These are phyloP conservation scores for Bufo gargarizans DNA, from an alignment of 2,113 vertebrate species.

Conservation along the genomic window DNA sequence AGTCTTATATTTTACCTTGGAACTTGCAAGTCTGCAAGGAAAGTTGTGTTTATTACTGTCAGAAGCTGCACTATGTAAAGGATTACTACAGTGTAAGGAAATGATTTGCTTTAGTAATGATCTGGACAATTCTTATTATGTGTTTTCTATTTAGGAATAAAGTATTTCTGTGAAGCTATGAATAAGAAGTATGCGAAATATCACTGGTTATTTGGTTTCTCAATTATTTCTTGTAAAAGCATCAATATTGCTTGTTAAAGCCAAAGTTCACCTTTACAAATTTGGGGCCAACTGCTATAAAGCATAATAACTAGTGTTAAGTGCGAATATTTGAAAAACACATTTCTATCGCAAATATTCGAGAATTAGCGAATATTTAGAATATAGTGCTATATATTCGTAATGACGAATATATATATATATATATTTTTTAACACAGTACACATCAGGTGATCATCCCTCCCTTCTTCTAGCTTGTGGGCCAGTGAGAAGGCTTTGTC, in stretches of 20 bases:
- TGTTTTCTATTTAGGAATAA: background rate
- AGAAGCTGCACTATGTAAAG: constrained; percentile 12
- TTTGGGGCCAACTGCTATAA: background rate
- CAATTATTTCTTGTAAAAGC: background rate
- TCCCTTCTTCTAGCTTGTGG: too few species aligned
- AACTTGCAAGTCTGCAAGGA: constrained; percentile 27
- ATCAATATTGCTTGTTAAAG: background rate
- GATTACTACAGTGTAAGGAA: background rate
- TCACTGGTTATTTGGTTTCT: background rate
- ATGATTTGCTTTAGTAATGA: constrained; percentile 37
- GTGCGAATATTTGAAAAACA: too few species aligned
- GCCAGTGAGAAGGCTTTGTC: too few species aligned
- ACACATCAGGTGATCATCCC: too few species aligned
- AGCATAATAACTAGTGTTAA: background rate
- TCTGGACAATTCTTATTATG: constrained; percentile 1
- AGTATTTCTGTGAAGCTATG: background rate
- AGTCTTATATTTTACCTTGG: constrained; percentile 26
- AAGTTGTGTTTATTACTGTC: constrained; percentile 22
- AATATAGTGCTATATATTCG: too few species aligned
- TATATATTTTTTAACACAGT: too few species aligned
- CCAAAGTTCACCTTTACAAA: background rate
- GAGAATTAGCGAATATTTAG: too few species aligned
- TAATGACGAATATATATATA: too few species aligned
- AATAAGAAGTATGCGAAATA: background rate
- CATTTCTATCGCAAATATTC: too few species aligned